Conservation (phyloP, 2,113 vertebrate genomes). For the Phodopus roborovskii region DNA sequence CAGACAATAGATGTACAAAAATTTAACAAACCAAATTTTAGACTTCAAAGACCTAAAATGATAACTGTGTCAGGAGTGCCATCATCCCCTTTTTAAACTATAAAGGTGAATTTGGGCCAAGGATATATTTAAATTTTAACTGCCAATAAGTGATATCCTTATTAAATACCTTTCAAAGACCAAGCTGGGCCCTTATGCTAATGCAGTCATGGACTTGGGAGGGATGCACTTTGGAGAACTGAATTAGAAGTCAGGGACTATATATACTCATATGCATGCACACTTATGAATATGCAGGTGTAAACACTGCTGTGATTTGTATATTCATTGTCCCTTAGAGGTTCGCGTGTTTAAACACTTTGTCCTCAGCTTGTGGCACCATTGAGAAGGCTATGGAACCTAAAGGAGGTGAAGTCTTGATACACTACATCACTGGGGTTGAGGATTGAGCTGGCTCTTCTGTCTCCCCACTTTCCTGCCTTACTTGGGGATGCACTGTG, state of each 20-base stretch:
- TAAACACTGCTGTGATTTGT: no score
- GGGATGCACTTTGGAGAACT: background rate
- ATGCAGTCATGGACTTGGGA: background rate
- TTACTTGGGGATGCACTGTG: background rate
- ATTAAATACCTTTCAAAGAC: background rate
- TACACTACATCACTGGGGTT: background rate
- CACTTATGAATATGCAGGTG: background rate
- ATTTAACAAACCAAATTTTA: background rate
- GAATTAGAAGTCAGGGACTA: background rate
- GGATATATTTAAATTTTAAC: constrained; percentile 13
- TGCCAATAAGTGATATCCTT: background rate
- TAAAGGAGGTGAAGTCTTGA: background rate
- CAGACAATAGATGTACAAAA: background rate
- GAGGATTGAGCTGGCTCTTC: no score
- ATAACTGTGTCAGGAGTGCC: background rate
- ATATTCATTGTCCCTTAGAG: background rate
- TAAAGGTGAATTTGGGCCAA: constrained; percentile 24
- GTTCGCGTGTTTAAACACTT: background rate
- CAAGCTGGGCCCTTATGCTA: background rate
- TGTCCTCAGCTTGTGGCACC: background rate
- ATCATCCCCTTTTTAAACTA: constrained; percentile 11
- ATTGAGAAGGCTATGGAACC: no score
- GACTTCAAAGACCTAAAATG: background rate
- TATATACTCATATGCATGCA: background rate
- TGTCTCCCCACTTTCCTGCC: no score